These are phyloP conservation scores for Dipus sagitta DNA, from an alignment of 2,797 vertebrate species.

Conservation along the genomic window DNA sequence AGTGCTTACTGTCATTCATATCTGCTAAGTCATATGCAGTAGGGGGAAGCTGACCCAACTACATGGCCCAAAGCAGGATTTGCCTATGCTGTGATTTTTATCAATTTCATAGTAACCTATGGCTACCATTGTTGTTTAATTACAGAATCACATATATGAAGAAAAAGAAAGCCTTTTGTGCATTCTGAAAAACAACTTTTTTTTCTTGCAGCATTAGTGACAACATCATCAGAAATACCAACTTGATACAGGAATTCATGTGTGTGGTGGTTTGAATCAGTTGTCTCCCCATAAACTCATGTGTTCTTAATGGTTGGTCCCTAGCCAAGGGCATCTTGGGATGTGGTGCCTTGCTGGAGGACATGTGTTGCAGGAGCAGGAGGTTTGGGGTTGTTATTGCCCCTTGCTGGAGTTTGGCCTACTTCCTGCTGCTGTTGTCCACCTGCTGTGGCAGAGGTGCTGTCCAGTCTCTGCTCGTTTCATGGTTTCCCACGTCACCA, in stretches of 20 bases:
- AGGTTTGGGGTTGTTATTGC: no score
- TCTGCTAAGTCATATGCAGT: background rate
- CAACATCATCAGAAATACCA: background rate
- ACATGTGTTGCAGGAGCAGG: no score
- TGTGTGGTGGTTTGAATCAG: no score
- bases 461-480: no score
- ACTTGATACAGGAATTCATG: background rate
- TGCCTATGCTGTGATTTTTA: background rate
- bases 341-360: no score
- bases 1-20: background rate
- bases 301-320: no score
- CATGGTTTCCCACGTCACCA: no score
- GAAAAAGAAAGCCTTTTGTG: background rate
- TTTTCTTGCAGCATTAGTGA: background rate
- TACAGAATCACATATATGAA: background rate
- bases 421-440: no score
- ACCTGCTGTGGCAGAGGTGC: no score
- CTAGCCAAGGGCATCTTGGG: no score
- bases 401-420: no score
- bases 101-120: background rate
- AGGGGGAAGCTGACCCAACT: slow-evolving; percentile 3
- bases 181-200: background rate
- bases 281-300: no score
- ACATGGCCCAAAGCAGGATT: background rate
- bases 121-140: background rate